These are phyloP conservation scores for Drosophila ercepeae DNA, from an alignment of 1,140 invertebrate genomes.

Conservation along the genomic window DNA sequence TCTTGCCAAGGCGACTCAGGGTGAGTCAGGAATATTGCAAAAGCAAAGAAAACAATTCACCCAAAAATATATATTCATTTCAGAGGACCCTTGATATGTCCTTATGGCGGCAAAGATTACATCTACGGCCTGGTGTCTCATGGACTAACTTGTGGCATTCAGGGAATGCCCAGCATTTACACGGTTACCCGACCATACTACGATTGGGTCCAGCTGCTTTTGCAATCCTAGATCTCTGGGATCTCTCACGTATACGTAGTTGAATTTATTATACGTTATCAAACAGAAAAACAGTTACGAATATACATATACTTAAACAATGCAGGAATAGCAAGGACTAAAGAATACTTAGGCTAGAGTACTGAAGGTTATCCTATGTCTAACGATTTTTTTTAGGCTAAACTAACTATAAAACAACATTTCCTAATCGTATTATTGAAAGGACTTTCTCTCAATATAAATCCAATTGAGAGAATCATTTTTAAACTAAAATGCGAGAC, in stretches of 20 bases:
- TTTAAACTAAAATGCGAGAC: slow-evolving; percentile 5
- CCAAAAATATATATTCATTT: too few species aligned
- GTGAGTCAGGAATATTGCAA: not conserved
- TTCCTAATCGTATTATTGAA: slow-evolving; percentile 1
- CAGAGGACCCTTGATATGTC: slow-evolving; percentile 73
- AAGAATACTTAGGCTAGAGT: slow-evolving; percentile 68
- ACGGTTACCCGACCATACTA: slow-evolving; percentile 70
- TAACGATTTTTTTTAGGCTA: slow-evolving; percentile 12
- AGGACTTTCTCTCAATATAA: slow-evolving; percentile 11
- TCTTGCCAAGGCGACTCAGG: slow-evolving; percentile 81
- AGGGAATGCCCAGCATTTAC: slow-evolving; percentile 76
- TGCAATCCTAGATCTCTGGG: slow-evolving; percentile 48
- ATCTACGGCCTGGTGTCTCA: slow-evolving; percentile 77
- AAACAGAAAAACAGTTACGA: slow-evolving; percentile 62
- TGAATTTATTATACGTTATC: slow-evolving; percentile 65
- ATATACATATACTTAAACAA: slow-evolving; percentile 59
- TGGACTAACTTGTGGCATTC: slow-evolving; percentile 73
- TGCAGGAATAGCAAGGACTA: slow-evolving; percentile 63
- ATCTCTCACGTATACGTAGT: slow-evolving; percentile 57
- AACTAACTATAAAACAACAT: slow-evolving; percentile 15
- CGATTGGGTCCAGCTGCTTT: slow-evolving; percentile 68
- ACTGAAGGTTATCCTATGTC: slow-evolving; percentile 38
- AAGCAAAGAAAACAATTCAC: not conserved
- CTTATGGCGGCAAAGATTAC: slow-evolving; percentile 54
- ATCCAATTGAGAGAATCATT: slow-evolving; percentile 10